Conservation (phyloP, 1,140 invertebrate genomes). For the Andrena cerasifolii region DNA sequence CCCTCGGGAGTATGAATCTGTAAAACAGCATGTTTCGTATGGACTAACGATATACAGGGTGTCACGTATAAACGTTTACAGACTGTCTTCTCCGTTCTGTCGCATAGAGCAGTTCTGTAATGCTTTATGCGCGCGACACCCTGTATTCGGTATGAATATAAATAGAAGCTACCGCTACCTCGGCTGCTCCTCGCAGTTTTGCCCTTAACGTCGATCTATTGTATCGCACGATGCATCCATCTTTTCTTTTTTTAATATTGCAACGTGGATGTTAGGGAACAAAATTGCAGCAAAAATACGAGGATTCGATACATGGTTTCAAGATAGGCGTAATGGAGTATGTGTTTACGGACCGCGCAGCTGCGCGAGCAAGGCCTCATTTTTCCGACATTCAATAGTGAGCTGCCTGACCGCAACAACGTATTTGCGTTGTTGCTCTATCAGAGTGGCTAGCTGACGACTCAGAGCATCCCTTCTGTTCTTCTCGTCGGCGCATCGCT, state of each 20-base stretch:
- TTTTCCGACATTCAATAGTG: slow-evolving; percentile 87
- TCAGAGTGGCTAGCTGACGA: slow-evolving; percentile 86
- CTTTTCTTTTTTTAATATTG: slow-evolving; percentile 4
- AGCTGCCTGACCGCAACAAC: slow-evolving; percentile 92
- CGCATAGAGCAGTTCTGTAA: too few species aligned
- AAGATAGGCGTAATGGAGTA: background rate
- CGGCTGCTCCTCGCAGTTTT: slow-evolving; percentile 30
- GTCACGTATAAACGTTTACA: background rate
- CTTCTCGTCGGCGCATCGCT: slow-evolving; percentile 87
- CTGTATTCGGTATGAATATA: background rate
- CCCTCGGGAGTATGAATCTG: slow-evolving; percentile 38
- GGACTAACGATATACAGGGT: background rate
- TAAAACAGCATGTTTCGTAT: slow-evolving; percentile 12
- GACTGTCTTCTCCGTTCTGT: background rate
- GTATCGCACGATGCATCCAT: slow-evolving; percentile 15
- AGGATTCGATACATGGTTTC: slow-evolving; percentile 9
- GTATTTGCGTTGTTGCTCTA: slow-evolving; percentile 93
- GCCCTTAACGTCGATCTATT: slow-evolving; percentile 14
- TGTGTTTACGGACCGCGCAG: slow-evolving; percentile 68
- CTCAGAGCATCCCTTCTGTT: slow-evolving; percentile 88
- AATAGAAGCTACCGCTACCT: slow-evolving; percentile 26
- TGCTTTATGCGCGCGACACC: background rate
- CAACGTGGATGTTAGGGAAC: background rate
- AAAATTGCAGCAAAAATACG: slow-evolving; percentile 16
- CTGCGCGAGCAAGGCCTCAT: slow-evolving; percentile 83